These are phyloP conservation scores for Chrysomallon squamiferum DNA, from an alignment of 1,140 invertebrate species.

Conservation along the genomic window DNA sequence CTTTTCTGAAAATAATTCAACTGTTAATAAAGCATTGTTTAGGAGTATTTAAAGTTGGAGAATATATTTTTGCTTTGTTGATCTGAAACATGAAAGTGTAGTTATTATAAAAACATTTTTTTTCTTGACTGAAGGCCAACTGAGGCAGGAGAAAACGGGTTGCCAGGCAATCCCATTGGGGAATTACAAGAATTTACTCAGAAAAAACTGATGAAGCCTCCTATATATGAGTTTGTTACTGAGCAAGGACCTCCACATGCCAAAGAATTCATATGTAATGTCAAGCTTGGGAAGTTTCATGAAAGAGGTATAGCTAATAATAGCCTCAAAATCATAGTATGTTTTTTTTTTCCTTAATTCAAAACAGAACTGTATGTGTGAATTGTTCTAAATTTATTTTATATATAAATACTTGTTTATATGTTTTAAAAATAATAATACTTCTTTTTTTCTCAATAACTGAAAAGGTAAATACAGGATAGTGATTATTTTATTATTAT, in stretches of 20 bases:
- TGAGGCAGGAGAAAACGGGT: constrained; percentile 33
- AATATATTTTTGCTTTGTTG: too few relatives aligned
- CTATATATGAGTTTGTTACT: constrained; percentile 84
- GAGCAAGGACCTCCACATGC: constrained; percentile 89
- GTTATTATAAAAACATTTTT: too few relatives aligned
- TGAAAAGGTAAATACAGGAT: too few relatives aligned
- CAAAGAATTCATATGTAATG: constrained; percentile 87
- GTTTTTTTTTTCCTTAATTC: too few relatives aligned
- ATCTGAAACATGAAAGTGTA: too few relatives aligned
- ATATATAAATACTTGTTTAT: neutral
- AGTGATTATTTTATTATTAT: too few relatives aligned
- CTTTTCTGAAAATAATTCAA: too few relatives aligned
- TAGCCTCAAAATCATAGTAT: too few relatives aligned
- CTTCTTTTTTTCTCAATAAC: too few relatives aligned
- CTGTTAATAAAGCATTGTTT: too few relatives aligned
- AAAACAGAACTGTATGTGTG: too few relatives aligned
- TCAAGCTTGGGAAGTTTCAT: constrained; percentile 70
- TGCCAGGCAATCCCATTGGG: constrained; percentile 84
- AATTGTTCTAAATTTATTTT: neutral
- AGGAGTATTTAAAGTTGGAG: too few relatives aligned
- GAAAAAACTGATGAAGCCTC: constrained; percentile 91
- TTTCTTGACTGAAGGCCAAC: constrained; percentile 1
- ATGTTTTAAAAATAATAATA: neutral
- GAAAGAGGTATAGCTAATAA: constrained; percentile 78
- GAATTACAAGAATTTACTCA: constrained; percentile 96